A percentile compares a stretch with the other conserved stretches of the same genome.
Evolutionary conservation across 1,140 invertebrate species (phyloP).

Genomic region (Gonatopus flavifemur): DNA sequence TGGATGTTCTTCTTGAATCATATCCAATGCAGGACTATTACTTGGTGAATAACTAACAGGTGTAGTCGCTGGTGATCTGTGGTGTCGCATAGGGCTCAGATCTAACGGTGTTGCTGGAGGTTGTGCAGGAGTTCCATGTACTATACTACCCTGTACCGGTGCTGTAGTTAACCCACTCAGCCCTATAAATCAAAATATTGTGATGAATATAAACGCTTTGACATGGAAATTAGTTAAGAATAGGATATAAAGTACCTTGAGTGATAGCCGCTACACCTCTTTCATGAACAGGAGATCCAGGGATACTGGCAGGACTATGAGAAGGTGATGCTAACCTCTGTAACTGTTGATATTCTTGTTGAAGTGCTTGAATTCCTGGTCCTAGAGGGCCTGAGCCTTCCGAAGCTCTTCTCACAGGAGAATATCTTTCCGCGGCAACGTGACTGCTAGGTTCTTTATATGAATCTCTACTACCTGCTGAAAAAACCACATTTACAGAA

Average conservation of each 20-base stretch:
- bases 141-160: constrained; percentile 53
- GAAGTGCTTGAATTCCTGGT: constrained; percentile 63
- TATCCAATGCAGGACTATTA: constrained; percentile 73
- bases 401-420: constrained; percentile 85
- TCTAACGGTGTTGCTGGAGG: constrained; percentile 52
- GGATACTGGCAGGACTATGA: constrained; percentile 59
- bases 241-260: constrained; percentile 60
- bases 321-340: constrained; percentile 61
- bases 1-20: constrained; percentile 81
- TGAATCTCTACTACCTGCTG: constrained; percentile 50
- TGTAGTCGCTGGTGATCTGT: constrained; percentile 56
- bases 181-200: constrained; percentile 29
- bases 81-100: constrained; percentile 54
- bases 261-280: constrained; percentile 73
- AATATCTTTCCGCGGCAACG: constrained; percentile 76
- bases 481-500: too few species aligned
- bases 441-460: constrained; percentile 56
- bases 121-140: constrained; percentile 56
- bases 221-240: not conserved
- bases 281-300: constrained; percentile 72
- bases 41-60: constrained; percentile 58
- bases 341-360: constrained; percentile 74
- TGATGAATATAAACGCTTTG: not conserved
- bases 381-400: constrained; percentile 69
- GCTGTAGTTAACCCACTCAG: constrained; percentile 53